These are phyloP conservation scores for Cossypha caffra DNA, from an alignment of 2,797 vertebrate genomes.

Conservation along the genomic window DNA sequence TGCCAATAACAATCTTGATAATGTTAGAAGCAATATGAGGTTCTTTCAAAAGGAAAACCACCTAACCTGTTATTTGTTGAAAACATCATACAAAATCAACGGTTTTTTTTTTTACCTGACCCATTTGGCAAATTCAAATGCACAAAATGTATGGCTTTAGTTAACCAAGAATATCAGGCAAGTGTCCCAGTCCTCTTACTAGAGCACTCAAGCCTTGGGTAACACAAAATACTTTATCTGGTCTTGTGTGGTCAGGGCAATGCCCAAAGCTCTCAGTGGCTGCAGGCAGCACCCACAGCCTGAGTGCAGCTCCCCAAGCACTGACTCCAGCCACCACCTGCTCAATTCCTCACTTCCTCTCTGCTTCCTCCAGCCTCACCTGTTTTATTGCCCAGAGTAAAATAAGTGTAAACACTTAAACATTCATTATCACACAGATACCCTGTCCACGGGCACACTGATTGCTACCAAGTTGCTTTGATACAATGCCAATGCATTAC, in stretches of 20 bases:
- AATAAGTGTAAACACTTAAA: background rate
- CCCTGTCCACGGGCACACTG: rapidly evolving
- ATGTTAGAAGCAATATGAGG: background rate
- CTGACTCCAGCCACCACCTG: background rate
- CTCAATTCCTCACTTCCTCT: background rate
- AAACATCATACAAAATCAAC: background rate
- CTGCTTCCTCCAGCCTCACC: background rate
- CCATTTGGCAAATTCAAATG: background rate
- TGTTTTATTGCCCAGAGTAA: rapidly evolving
- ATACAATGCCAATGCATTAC: background rate
- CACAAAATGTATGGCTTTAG: background rate
- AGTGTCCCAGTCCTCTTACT: background rate
- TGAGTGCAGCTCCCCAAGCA: background rate
- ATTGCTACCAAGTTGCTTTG: rapidly evolving
- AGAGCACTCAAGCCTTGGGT: rapidly evolving
- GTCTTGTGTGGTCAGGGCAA: background rate
- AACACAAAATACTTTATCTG: background rate
- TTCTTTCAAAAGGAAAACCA: background rate
- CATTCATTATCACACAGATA: background rate
- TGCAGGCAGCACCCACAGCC: background rate
- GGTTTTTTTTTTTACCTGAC: background rate
- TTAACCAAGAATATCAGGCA: background rate
- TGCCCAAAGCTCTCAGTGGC: background rate
- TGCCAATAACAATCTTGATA: background rate
- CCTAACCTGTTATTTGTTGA: background rate